Evolutionary conservation across 2,888 invertebrate genomes (phyloP).

Genomic region (Laspeyria flexula): DNA sequence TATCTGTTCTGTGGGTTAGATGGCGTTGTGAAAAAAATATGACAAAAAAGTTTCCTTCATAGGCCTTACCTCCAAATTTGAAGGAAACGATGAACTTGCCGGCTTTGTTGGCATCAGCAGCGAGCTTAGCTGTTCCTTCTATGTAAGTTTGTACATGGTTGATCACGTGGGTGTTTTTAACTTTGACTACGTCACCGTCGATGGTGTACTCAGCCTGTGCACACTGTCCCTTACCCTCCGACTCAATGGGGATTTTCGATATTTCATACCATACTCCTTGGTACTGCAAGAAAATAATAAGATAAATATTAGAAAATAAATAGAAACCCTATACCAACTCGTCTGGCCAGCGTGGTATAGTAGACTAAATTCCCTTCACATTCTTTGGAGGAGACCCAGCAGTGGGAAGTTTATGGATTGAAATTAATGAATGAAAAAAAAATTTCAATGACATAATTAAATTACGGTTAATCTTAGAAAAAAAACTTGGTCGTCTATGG

Average conservation of each 20-base stretch:
- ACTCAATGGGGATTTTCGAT: conserved; percentile 86
- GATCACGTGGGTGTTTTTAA: conserved; percentile 69
- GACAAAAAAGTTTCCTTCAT: background rate
- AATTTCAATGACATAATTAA: too few relatives aligned
- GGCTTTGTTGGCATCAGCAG: conserved; percentile 75
- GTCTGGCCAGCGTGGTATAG: too few relatives aligned
- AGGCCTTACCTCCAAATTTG: conserved; percentile 70
- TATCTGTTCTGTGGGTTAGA: too few relatives aligned
- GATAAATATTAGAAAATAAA: too few relatives aligned
- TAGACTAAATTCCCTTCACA: too few relatives aligned
- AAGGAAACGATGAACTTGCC: conserved; percentile 70
- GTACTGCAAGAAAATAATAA: conserved; percentile 79
- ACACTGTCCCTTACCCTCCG: conserved; percentile 87
- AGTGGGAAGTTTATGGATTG: too few relatives aligned
- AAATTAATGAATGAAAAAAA: too few relatives aligned
- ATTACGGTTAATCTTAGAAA: too few relatives aligned
- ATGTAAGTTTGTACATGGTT: conserved; percentile 63
- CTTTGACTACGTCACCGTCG: conserved; percentile 68
- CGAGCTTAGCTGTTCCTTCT: conserved; percentile 69
- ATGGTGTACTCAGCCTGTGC: conserved; percentile 86
- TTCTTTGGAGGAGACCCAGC: too few relatives aligned
- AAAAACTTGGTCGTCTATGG: too few relatives aligned
- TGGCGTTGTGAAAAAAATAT: background rate
- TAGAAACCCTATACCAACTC: too few relatives aligned
- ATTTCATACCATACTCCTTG: conserved; percentile 89